These are phyloP conservation scores for Wasmannia auropunctata DNA, from an alignment of 1,140 invertebrate genomes.

Conservation along the genomic window DNA sequence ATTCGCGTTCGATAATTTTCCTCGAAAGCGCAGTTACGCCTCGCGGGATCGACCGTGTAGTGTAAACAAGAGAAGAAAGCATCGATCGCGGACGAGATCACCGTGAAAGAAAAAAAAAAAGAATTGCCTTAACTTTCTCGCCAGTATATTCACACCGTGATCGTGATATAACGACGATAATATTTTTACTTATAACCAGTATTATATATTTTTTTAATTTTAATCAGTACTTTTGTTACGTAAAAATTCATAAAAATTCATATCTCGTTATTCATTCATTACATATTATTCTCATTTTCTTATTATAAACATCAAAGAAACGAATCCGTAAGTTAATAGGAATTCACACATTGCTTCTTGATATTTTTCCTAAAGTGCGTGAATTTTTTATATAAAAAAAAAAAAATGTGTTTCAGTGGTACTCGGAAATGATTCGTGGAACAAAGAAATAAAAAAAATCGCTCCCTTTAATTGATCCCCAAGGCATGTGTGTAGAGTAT, in stretches of 20 bases:
- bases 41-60: constrained; percentile 1
- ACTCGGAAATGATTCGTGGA: background rate
- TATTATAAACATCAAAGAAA: background rate
- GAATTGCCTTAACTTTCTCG: background rate
- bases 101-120: background rate
- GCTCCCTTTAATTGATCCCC: background rate
- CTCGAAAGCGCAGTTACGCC: constrained; percentile 19
- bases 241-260: background rate
- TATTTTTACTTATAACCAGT: background rate
- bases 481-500: background rate
- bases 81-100: background rate
- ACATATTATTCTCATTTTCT: background rate
- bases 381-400: background rate
- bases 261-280: background rate
- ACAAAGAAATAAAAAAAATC: background rate
- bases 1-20: constrained; percentile 37
- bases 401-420: background rate
- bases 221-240: background rate
- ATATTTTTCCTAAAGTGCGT: background rate
- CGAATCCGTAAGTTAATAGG: background rate
- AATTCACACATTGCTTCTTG: background rate
- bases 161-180: background rate
- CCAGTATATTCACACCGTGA: background rate
- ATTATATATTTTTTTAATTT: background rate
- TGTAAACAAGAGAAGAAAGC: constrained; percentile 19